Evolutionary conservation across 2,888 invertebrate genomes (phyloP), one percentile per base, ranked within the genome.

Genomic region (Drosophila longiperda): DNA sequence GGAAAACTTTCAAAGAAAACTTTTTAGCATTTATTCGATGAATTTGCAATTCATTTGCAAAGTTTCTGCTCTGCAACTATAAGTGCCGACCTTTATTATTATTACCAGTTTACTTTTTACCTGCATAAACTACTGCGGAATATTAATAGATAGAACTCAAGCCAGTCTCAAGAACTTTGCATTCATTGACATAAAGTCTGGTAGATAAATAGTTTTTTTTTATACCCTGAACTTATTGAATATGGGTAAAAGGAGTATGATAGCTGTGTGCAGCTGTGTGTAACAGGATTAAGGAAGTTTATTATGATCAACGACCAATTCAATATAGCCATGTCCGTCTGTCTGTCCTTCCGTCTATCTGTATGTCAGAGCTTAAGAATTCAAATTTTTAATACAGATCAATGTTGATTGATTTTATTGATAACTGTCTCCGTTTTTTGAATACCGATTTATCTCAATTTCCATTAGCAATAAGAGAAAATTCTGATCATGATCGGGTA

Each of bases 181-280:
- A 73, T 26, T 40, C 81, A 83, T 74, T 61, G 50, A 50, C 69
- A 69, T 64, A 40, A 29, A 38, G 36, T 36, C 53, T 50, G 20
- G n/a, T 45, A 54, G 70, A 42, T 42, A 64, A 59, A 63, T 7
- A 26, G 1, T 11, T 45, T 15, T 49, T 66, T 60, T 53, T 57
- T 61, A 38, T 40, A 48, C 23, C 45, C 23, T 23, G 3, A 15
- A 23, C 45, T 15, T 3, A 45, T 15, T 45, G 23, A 23, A 23
- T 15, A 45, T 15, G 8, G 4, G 1, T 23, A 23, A 45, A 23
- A 8, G 8, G 23, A 8, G 23, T 23, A 8, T 45, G 23, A 23
- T 45, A 15, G 4, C 4, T 45, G 8, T 45, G 8, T 45, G 15
- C 3, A 45, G 23, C 12, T 23, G 23, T 23, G 11, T n/a, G n/a